These are phyloP conservation scores for Dynastes hyllus DNA, from an alignment of 2,888 invertebrate species.

Conservation along the genomic window DNA sequence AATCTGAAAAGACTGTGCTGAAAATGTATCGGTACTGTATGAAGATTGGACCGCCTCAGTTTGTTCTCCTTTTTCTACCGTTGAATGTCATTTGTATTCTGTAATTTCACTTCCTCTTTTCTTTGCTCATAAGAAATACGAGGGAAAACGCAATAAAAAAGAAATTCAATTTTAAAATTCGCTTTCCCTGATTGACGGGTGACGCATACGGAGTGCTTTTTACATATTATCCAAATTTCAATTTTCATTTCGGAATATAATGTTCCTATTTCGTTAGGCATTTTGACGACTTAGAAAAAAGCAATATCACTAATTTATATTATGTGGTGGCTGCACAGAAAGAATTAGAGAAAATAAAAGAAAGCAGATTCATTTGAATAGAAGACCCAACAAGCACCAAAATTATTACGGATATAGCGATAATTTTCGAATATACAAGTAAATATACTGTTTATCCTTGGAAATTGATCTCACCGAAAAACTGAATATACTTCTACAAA, in stretches of 20 bases:
- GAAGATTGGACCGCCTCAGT: not conserved
- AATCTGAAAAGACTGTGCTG: not conserved
- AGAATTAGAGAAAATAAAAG: too few relatives aligned
- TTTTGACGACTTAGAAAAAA: not conserved
- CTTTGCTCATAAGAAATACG: not conserved
- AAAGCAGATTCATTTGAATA: too few relatives aligned
- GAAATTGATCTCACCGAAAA: too few relatives aligned
- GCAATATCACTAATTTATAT: not conserved
- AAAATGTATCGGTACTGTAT: not conserved
- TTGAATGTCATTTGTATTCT: not conserved
- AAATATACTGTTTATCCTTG: too few relatives aligned
- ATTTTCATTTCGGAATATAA: slow-evolving; percentile 20
- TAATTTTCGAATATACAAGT: too few relatives aligned
- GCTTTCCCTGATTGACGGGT: slow-evolving; percentile 26
- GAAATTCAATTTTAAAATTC: slow-evolving; percentile 38
- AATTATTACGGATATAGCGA: too few relatives aligned
- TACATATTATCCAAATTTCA: slow-evolving; percentile 17
- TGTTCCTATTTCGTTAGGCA: not conserved
- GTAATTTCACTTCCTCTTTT: not conserved
- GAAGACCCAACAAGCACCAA: too few relatives aligned
- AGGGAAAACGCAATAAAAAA: slow-evolving; percentile 14
- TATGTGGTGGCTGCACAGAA: too few relatives aligned
- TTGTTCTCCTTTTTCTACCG: not conserved
- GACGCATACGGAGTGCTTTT: not conserved
- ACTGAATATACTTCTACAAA: too few relatives aligned